These are phyloP conservation scores for Gnathonemus longibarbis DNA, from an alignment of 2,113 vertebrate genomes.

Conservation along the genomic window DNA sequence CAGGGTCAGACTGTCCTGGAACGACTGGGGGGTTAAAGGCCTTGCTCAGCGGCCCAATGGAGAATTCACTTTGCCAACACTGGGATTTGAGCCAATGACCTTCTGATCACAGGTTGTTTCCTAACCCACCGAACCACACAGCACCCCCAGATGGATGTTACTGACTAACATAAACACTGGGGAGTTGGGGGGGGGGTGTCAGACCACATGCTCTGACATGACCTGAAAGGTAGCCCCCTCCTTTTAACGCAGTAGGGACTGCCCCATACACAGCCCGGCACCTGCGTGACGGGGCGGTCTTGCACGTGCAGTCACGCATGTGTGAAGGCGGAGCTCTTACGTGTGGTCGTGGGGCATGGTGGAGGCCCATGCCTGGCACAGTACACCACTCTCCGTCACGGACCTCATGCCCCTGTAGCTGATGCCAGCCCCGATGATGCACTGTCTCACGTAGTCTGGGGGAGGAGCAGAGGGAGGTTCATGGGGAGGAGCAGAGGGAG, in stretches of 20 bases:
- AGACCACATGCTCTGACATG: not conserved
- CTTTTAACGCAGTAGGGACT: not conserved
- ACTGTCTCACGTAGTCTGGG: slow-evolving; percentile 87
- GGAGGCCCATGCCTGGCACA: slow-evolving; percentile 88
- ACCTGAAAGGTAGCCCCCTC: not conserved
- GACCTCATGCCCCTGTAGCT: slow-evolving; percentile 83
- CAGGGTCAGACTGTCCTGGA: not conserved
- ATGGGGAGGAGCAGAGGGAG: not conserved
- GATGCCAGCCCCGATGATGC: slow-evolving; percentile 79
- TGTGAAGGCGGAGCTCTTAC: slow-evolving; percentile 57
- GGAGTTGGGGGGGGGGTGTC: not conserved
- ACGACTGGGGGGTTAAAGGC: not conserved
- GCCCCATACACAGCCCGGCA: not conserved
- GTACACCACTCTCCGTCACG: slow-evolving; percentile 81
- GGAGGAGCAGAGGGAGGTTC: not conserved
- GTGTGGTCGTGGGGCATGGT: slow-evolving; percentile 92
- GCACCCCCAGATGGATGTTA: not conserved
- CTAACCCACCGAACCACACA: not conserved
- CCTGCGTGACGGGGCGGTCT: not conserved
- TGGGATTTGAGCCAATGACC: not conserved
- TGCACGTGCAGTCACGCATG: not conserved
- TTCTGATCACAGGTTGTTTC: not conserved
- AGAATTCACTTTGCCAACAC: not conserved
- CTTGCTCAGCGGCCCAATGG: not conserved
- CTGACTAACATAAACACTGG: not conserved